Conservation (phyloP, 1,140 invertebrate genomes). For the Episyrphus balteatus region DNA sequence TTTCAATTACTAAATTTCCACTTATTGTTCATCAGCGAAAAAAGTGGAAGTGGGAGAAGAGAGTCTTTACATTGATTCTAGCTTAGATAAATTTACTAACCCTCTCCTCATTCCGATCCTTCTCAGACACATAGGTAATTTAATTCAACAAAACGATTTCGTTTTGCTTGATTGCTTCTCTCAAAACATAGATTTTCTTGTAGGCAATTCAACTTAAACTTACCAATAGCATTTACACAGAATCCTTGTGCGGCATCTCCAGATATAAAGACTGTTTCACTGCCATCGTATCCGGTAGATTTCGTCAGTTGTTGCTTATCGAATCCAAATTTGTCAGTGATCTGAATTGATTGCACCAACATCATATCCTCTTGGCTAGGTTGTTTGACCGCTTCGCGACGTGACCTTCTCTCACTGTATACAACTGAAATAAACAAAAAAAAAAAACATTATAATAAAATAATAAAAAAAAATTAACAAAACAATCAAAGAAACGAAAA, state of each 20-base stretch:
- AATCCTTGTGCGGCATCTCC: constrained; percentile 42
- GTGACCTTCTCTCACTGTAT: constrained; percentile 12
- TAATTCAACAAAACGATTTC: too few relatives aligned
- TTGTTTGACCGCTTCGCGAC: constrained; percentile 19
- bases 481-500: neutral
- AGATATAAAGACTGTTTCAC: constrained; percentile 48
- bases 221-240: constrained; percentile 54
- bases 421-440: neutral
- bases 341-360: constrained; percentile 79
- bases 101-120: too few relatives aligned
- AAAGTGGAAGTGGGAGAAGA: too few relatives aligned
- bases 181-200: too few relatives aligned
- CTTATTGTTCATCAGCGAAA: neutral
- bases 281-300: constrained; percentile 30
- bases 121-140: too few relatives aligned
- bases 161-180: too few relatives aligned
- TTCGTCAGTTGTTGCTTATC: constrained; percentile 43
- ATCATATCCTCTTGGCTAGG: constrained; percentile 62
- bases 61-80: too few relatives aligned
- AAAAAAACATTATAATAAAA: neutral
- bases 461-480: neutral
- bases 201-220: constrained; percentile 3
- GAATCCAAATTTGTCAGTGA: constrained; percentile 80
- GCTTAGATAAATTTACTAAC: too few relatives aligned
- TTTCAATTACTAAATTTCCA: too few relatives aligned